phyloP scores from a whole-genome alignment of 2,797 vertebrate genomes.

The Trematomus bernacchii region DNA sequence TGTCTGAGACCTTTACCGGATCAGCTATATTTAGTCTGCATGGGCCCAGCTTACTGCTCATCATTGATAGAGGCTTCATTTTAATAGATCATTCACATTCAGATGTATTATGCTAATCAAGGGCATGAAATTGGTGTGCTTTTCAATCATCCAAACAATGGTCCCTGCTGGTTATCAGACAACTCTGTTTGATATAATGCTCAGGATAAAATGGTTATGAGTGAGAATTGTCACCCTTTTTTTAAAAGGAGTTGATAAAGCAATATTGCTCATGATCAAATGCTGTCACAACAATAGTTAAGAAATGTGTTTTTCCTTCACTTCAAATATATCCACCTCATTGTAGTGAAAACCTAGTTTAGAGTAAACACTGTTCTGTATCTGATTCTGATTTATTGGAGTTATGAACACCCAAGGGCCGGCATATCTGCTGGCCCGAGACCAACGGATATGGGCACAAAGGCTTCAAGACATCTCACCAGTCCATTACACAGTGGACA shows the following conservation, averaged over 20 bases:
- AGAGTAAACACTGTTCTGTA: not conserved
- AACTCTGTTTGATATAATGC: constrained; percentile 28
- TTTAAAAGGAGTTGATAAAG: constrained; percentile 31
- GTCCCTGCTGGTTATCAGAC: constrained; percentile 36
- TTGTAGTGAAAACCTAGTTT: too few relatives aligned
- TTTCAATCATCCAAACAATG: constrained; percentile 45
- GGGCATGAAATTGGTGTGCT: constrained; percentile 53
- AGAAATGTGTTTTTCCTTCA: not conserved
- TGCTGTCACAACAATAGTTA: not conserved
- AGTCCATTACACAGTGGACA: constrained; percentile 35
- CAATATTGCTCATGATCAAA: constrained; percentile 17
- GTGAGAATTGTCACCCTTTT: constrained; percentile 24
- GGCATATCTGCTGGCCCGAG: not conserved
- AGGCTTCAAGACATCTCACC: constrained; percentile 20
- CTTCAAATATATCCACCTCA: not conserved
- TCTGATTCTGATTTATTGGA: not conserved
- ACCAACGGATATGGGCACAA: not conserved
- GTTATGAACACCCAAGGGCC: not conserved
- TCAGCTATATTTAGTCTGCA: constrained; percentile 75
- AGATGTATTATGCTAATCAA: constrained; percentile 67
- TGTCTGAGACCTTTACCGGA: constrained; percentile 74
- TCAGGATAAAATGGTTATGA: constrained; percentile 31
- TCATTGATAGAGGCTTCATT: constrained; percentile 58
- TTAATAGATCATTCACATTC: constrained; percentile 66
- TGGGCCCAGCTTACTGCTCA: constrained; percentile 48